Evolutionary conservation across 2,113 vertebrate species (phyloP).

Genomic region (Limanda limanda): DNA sequence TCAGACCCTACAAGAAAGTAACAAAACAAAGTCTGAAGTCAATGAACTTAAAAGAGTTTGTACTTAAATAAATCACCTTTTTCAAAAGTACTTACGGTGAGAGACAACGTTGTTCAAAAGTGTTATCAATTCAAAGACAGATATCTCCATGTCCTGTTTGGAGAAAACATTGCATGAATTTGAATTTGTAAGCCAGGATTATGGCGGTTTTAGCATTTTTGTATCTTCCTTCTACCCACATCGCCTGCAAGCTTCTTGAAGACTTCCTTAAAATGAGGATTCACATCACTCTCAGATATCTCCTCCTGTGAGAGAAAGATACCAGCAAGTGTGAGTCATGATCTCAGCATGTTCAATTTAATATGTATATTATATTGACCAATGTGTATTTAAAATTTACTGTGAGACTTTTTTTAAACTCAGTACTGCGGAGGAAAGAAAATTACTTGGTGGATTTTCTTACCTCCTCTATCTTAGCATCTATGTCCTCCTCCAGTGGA

Average conservation of each 20-base stretch:
- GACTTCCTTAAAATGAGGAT: constrained; percentile 63
- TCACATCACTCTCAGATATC: constrained; percentile 65
- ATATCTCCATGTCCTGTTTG: constrained; percentile 85
- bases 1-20: constrained; percentile 83
- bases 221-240: constrained; percentile 35
- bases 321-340: background rate
- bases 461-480: constrained; percentile 69
- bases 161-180: constrained; percentile 26
- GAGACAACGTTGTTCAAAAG: constrained; percentile 83
- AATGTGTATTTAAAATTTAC: no score
- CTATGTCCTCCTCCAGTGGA: constrained; percentile 53
- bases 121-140: constrained; percentile 78
- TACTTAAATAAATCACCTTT: background rate
- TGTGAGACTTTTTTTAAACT: background rate
- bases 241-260: constrained; percentile 67
- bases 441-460: background rate
- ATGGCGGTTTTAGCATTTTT: background rate
- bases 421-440: background rate
- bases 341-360: background rate
- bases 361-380: background rate
- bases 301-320: constrained; percentile 41
- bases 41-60: background rate
- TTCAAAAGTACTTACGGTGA: constrained; percentile 77
- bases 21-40: background rate
- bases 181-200: background rate